Evolutionary conservation across 2,113 vertebrate genomes (phyloP).

Genomic region (Hypocryptadius cinnamomeus): DNA sequence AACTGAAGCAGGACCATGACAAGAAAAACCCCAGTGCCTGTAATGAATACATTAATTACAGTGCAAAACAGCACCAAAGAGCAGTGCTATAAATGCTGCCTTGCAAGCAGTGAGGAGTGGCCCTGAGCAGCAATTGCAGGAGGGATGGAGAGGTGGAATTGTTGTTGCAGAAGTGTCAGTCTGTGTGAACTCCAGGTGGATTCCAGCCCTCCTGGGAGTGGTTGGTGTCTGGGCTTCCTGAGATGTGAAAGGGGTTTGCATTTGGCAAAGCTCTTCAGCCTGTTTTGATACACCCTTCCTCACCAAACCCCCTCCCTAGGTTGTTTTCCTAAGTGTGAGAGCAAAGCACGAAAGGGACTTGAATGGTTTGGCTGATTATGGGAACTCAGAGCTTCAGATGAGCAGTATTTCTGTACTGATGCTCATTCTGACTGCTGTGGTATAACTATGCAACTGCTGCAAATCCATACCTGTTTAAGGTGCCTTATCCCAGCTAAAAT

Average conservation of each 20-base stretch:
- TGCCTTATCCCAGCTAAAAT: neutral
- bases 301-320: neutral
- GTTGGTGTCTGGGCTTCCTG: neutral
- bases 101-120: neutral
- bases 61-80: neutral
- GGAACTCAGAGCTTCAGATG: neutral
- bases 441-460: neutral
- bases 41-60: neutral
- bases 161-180: fast-evolving
- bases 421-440: neutral
- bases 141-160: neutral
- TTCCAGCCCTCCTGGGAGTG: neutral
- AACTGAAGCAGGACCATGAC: neutral
- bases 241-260: neutral
- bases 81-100: neutral
- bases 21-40: neutral
- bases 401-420: neutral
- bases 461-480: neutral
- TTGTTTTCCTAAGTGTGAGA: neutral
- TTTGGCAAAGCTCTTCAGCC: neutral
- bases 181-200: neutral
- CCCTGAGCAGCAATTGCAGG: neutral
- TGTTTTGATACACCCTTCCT: neutral
- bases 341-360: neutral
- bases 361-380: neutral